Base-by-base conservation (phyloP, 2,113 vertebrate species). In the Rhynchomys soricoides region DNA sequence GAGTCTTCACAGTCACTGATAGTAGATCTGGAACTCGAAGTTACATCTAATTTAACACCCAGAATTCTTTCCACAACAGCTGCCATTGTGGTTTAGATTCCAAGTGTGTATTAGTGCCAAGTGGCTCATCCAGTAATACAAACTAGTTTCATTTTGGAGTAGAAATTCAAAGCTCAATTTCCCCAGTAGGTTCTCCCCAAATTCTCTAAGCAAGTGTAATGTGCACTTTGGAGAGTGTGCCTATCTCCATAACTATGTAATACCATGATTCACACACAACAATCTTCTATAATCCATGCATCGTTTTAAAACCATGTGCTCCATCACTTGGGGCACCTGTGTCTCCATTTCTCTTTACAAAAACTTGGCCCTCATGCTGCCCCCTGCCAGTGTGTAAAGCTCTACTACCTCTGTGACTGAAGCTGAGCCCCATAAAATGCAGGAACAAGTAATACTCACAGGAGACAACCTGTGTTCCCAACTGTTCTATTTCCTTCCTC, bases 51-150 rank as follows among this genome's bases (percentile, higher is more conserved):
- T 90, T 96, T 50, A 92, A 77, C 90, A 79, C 73, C 74, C 70
- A 91, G 52, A 17, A 31, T 75, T 95, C 83, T 90, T 89, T 94
- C 50, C 86, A 95, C 52, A 96, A 73, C 83, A 90, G 57, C 85
- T 93, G 77, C 83, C 73, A 50, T 62, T 86, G 75, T 90, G 55
- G 55, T 93, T 93, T 78, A 95, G 50, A 59, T 79, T 59, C 19
- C 50, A 78, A 74, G 37, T 52, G 48, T 55, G 9, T 70, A 57
- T 82, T 59, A 66, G 66, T 73, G 59, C 40, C 78, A 57, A 92
- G 15, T 92, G 52, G 70, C 57, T 88, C 77, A 86, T 57, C 17
- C 70, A 74, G 16, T 86, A 57, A 83, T 8, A 73, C 8, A 62
- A 82, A 95, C 71, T 12, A 70, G 45, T n/a, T 81, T 64, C 52